Evolutionary conservation across 2,113 vertebrate genomes (phyloP).

Genomic region (Elaphurus davidianus): DNA sequence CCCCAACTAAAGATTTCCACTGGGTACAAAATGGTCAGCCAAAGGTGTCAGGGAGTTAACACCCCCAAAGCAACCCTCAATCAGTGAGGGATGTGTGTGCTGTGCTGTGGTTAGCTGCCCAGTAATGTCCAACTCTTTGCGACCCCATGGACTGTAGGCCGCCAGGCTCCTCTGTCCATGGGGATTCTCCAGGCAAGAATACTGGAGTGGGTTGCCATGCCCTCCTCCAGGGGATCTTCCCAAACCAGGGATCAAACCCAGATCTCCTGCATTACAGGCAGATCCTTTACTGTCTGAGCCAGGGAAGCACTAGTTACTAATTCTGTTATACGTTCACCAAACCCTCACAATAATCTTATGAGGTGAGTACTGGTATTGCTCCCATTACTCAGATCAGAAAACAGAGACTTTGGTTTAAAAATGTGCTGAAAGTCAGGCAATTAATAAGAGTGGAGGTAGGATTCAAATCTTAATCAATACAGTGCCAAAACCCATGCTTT

Average conservation of each 20-base stretch:
- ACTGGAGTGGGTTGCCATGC: background rate
- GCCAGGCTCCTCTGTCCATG: background rate
- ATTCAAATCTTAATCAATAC: background rate
- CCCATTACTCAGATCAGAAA: background rate
- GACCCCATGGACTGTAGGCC: background rate
- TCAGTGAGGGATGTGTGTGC: background rate
- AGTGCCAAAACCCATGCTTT: background rate
- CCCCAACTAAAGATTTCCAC: background rate
- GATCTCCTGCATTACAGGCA: background rate
- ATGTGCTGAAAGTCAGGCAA: background rate
- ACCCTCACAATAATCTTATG: background rate
- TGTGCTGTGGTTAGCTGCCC: background rate
- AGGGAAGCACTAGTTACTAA: background rate
- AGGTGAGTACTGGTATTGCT: background rate
- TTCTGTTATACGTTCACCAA: background rate
- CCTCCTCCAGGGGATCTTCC: background rate
- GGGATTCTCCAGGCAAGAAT: background rate
- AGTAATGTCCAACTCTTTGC: background rate
- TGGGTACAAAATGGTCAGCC: background rate
- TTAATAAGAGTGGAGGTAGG: background rate
- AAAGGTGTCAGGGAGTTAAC: background rate
- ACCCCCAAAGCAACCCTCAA: background rate
- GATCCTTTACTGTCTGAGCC: background rate
- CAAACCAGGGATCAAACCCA: rapidly evolving
- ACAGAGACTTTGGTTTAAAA: background rate